These are phyloP conservation scores for Zenarchopterus dispar DNA, from an alignment of 2,797 vertebrate genomes.

Conservation along the genomic window DNA sequence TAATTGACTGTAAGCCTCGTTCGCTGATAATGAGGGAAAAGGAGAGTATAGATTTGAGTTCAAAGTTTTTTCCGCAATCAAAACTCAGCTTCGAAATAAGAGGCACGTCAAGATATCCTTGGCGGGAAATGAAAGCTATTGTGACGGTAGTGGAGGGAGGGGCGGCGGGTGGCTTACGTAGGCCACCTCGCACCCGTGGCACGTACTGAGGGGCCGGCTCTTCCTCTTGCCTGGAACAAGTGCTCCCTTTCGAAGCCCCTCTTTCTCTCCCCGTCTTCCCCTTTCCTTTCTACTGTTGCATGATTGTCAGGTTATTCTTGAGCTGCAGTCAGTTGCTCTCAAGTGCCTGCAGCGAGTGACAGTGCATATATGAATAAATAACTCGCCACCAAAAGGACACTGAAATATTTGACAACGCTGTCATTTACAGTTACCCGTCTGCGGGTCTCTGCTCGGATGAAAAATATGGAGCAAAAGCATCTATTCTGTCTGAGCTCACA, in stretches of 20 bases:
- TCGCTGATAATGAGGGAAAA: slow-evolving; percentile 35
- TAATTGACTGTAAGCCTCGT: slow-evolving; percentile 48
- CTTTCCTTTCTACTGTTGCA: slow-evolving; percentile 41
- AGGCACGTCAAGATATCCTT: slow-evolving; percentile 8
- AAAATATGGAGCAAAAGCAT: slow-evolving; percentile 25
- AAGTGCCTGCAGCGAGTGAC: slow-evolving; percentile 69
- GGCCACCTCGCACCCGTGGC: slow-evolving; percentile 14
- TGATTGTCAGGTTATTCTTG: slow-evolving; percentile 73
- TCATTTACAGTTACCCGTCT: slow-evolving; percentile 70
- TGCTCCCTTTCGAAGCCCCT: not conserved
- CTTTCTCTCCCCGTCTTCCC: slow-evolving; percentile 21
- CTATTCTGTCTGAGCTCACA: slow-evolving; percentile 24
- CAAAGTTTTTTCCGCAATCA: slow-evolving; percentile 43
- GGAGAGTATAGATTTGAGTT: slow-evolving; percentile 40
- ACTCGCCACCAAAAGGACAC: slow-evolving; percentile 63
- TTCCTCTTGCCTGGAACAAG: slow-evolving; percentile 36
- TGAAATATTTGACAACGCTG: slow-evolving; percentile 73
- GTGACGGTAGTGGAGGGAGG: slow-evolving; percentile 16
- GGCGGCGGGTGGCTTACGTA: not conserved
- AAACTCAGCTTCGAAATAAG: slow-evolving; percentile 42
- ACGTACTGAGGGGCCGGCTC: slow-evolving; percentile 24
- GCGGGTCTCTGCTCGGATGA: slow-evolving; percentile 40
- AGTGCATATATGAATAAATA: slow-evolving; percentile 79
- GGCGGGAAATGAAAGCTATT: slow-evolving; percentile 33
- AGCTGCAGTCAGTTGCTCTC: slow-evolving; percentile 71